Conservation (phyloP, 2,888 invertebrate species). For the Iselma pallidipennis region DNA sequence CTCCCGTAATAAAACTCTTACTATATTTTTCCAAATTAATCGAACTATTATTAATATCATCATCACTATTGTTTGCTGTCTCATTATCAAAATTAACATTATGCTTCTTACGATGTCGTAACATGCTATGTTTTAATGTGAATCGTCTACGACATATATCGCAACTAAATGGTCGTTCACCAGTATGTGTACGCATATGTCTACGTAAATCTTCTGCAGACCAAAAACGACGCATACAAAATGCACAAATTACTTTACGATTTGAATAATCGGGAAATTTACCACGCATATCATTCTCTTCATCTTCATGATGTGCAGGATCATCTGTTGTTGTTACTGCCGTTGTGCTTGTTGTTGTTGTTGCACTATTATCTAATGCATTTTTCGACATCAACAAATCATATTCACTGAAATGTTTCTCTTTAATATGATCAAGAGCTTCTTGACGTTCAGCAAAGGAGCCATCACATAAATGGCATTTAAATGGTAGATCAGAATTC, state of each 20-base stretch:
- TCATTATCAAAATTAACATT: constrained; percentile 60
- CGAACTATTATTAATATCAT: constrained; percentile 38
- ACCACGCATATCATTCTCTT: constrained; percentile 73
- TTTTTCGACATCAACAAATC: constrained; percentile 82
- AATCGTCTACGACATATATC: constrained; percentile 87
- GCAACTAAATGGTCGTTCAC: constrained; percentile 90
- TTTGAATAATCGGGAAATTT: constrained; percentile 87
- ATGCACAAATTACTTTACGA: constrained; percentile 87
- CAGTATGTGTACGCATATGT: constrained; percentile 93
- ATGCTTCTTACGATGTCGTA: constrained; percentile 90
- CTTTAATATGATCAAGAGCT: constrained; percentile 80
- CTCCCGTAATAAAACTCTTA: constrained; percentile 53
- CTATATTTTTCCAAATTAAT: constrained; percentile 28
- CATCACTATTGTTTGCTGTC: constrained; percentile 56
- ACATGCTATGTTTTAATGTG: constrained; percentile 93
- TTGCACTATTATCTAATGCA: constrained; percentile 67
- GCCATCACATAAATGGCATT: constrained; percentile 91
- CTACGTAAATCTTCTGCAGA: constrained; percentile 90
- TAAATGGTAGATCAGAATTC: constrained; percentile 77
- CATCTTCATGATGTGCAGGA: constrained; percentile 60
- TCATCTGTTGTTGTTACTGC: constrained; percentile 51
- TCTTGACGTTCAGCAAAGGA: constrained; percentile 80
- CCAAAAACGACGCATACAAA: constrained; percentile 93
- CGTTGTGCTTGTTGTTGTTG: not conserved
- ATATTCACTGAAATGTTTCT: constrained; percentile 76